Evolutionary conservation across 2,113 vertebrate species (phyloP).

Genomic region (Lycaon pictus): DNA sequence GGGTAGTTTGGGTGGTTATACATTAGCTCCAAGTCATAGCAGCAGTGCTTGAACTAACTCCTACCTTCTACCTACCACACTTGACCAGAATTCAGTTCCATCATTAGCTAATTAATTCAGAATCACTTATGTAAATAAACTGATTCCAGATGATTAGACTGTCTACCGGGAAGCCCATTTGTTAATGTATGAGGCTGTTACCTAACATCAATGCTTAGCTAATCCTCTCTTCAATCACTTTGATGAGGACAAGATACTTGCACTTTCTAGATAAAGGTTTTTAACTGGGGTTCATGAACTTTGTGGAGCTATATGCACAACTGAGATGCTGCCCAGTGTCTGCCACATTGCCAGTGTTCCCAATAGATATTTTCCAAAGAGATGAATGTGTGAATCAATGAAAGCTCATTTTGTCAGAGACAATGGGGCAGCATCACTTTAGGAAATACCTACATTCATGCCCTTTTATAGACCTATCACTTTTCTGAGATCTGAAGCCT

Average conservation of each 20-base stretch:
- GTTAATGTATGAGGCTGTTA: not conserved
- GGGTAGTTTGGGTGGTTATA: not conserved
- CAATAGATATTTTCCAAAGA: not conserved
- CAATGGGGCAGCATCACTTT: not conserved
- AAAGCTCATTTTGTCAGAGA: not conserved
- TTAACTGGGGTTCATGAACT: not conserved
- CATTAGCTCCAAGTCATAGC: not conserved
- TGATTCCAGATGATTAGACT: not conserved
- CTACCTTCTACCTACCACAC: not conserved
- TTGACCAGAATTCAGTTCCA: not conserved
- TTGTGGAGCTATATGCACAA: not conserved
- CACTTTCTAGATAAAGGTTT: not conserved
- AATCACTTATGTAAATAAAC: conserved; percentile 44
- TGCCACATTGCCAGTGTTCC: not conserved
- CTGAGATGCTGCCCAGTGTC: too few relatives aligned
- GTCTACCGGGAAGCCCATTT: not conserved
- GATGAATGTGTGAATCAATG: not conserved
- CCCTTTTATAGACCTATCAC: not conserved
- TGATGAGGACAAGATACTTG: not conserved
- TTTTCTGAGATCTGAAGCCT: not conserved
- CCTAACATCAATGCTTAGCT: not conserved
- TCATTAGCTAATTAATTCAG: conserved; percentile 12
- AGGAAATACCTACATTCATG: not conserved
- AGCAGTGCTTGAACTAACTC: not conserved
- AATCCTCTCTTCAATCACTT: conserved; percentile 13